Percentiles rank a stretch among this genome's conserved stretches.
These are phyloP conservation scores for Aramus guarauna DNA, from an alignment of 2,113 vertebrate species.

Conservation along the genomic window DNA sequence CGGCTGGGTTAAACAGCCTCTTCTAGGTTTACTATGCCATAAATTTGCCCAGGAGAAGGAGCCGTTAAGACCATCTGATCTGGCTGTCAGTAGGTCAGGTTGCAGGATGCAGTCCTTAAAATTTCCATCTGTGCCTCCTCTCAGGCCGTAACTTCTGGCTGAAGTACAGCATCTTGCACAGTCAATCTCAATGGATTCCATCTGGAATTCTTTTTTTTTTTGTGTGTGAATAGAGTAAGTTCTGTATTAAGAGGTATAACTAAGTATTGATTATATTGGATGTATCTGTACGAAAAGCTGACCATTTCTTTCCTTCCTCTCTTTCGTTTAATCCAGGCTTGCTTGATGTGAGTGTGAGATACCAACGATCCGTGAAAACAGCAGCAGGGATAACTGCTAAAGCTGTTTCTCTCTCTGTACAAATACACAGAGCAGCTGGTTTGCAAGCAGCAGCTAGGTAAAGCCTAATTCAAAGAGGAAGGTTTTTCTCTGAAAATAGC, in stretches of 20 bases:
- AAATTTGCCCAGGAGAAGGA: background rate
- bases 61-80: background rate
- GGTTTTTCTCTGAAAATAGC: background rate
- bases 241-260: background rate
- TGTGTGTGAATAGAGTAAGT: background rate
- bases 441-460: constrained; percentile 93
- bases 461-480: background rate
- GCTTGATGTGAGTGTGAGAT: constrained; percentile 84
- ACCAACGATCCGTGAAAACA: constrained; percentile 73
- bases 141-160: background rate
- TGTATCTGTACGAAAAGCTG: background rate
- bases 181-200: rapidly evolving
- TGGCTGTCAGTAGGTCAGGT: too few species aligned
- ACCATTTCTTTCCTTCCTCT: background rate
- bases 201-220: background rate
- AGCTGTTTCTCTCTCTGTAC: constrained; percentile 79
- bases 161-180: background rate
- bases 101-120: background rate
- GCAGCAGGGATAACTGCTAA: constrained; percentile 65
- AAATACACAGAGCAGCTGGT: constrained; percentile 87
- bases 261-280: background rate
- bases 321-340: constrained; percentile 74
- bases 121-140: background rate
- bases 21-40: rapidly evolving
- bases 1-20: background rate